Base-by-base conservation (phyloP, 2,888 invertebrate genomes). In the Sthenelais limicola region DNA sequence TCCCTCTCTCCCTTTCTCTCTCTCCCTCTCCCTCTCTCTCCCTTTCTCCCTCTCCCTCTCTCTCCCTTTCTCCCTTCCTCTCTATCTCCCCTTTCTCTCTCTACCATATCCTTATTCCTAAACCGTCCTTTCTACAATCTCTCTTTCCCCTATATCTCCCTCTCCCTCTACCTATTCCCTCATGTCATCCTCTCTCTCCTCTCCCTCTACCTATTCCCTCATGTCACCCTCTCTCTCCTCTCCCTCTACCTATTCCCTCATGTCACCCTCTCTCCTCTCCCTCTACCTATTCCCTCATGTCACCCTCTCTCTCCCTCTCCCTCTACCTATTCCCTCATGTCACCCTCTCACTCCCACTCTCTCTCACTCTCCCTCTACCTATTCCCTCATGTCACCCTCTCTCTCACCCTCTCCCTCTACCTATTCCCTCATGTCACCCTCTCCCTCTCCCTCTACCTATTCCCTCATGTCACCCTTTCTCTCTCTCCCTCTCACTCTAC, bases 1-100 rank as follows among this genome's bases (percentile, higher is more conserved):
- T 51, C 7, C 7, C 51, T n/a, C 51, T 51, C 51, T 30, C 54
- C 32, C 54, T 51, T 32, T 52, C 30, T 52, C 12, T 52, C 15
- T 52, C 15, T 24, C 24, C 15, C 52, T 52, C 21, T 26, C 54
- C 3, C n/a, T 32, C 32, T n/a, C 9, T 26, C 52, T 3, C 3
- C 52, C 52, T 12, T 30, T 3, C 32, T n/a, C 35, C 56, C 30
- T 1, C 26, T 32, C 30, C 56, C 21, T 18, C 30, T 30, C 56
- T 15, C n/a, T 35, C 21, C 32, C 15, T 18, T 12, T 56, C 12
- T 26, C 52, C 52, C 52, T 52, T 30, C 15, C 52, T 26, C 15
- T 52, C n/a, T 15, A 24, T 2, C n/a, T n/a, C n/a, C 52, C 56
- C 30, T 21, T 56, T 5, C 30, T 18, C 56, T 18, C 26, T 30